Evolutionary conservation across 1,140 invertebrate species (phyloP), one percentile per base, ranked within the genome.

Genomic region (Cardiocondyla obscurior): DNA sequence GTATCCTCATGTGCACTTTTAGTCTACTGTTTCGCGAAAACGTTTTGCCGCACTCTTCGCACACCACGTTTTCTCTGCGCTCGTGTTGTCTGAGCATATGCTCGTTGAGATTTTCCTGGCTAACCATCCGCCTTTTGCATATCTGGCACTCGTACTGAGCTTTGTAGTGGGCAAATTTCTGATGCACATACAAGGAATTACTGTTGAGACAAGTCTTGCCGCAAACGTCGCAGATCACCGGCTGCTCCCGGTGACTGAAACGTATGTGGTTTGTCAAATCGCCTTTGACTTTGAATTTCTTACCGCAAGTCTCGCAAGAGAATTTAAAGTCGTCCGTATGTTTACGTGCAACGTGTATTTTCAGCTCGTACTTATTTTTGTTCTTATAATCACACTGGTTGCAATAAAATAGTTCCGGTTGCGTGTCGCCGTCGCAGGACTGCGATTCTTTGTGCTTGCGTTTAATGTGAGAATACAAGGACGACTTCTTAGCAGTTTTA

Each of bases 161-260:
- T 58, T 94, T 94, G 81, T 94, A 94, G 30, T 94, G 93, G 0
- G 93, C 94, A 28, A 94, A 94, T 51, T 94, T 94, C 53, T 94
- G 93, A 60, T 94, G 94, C 0, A 94, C 93, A 49, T 94, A 94
- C 4, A 94, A 85, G 0, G 93, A 93, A 55, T 94, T 94, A 46
- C 92, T 94, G 70, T 94, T 94, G 5, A 92, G 72, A 53, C 93
- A 94, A 0, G 91, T 93, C 81, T 97, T 97, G 1, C 95, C 94
- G 88, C 97, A 97, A 0, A 96, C 90, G 19, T 95, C 93, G 87
- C 97, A 98, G 19, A 94, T 92, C 73, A 96, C 97, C 0, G 95
- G 96, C 6, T 96, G 95, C 79, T 95, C 95, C n/a, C 95, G 94
- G 12, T 95, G 95, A 53, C 95, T 95, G 55, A 95, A 95, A 25